Base-by-base conservation (phyloP, 2,113 vertebrate species). In the Dipodomys merriami region DNA sequence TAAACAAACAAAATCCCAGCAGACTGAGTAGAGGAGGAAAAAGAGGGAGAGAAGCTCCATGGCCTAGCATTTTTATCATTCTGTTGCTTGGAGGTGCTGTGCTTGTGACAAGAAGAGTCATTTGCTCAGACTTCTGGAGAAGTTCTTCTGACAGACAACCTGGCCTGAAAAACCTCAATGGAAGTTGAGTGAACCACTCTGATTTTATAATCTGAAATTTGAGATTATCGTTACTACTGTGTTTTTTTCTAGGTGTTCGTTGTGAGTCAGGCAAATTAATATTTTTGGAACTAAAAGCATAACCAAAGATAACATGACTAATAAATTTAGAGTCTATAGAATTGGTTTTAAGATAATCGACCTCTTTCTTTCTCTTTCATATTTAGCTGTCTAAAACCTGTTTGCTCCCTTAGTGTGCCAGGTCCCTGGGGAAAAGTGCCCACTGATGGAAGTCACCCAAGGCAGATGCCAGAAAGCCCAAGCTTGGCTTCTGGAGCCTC, bases 191-290 rank as follows among this genome's bases (percentile, higher is more conserved):
- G 44, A 88, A 46, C 67, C 64, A 25, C 23, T 62, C 33, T 91
- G 44, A 83, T 83, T 94, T 60, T 83, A 29, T 83, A 87, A 76
- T 69, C 7, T 83, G 67, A 25, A 95, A 94, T 16, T 22, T 39
- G 7, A 83, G 77, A 22, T 1, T 87, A 92, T 92, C 0, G 29
- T 64, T 71, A 90, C 46, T 44, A 39, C 35, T 39, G 49, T 39
- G 35, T 16, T 57, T 78, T 89, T 95, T 88, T 83, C 30, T 77
- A 73, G 15, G 27, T 76, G 35, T 84, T 25, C 84, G 10, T 67
- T 57, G 1, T 79, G 30, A 93, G 19, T 76, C 88, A 90, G 30
- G 7, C 2, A 57, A 90, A 76, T 4, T 74, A 60, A 64, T 29
- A 1, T 60, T 68, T 91, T 65, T 25, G 79, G 39, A 91, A 68